Percentiles rank a stretch among this genome's conserved stretches.
phyloP scores from a whole-genome alignment of 2,797 vertebrate species.

The Danio kyathit region DNA sequence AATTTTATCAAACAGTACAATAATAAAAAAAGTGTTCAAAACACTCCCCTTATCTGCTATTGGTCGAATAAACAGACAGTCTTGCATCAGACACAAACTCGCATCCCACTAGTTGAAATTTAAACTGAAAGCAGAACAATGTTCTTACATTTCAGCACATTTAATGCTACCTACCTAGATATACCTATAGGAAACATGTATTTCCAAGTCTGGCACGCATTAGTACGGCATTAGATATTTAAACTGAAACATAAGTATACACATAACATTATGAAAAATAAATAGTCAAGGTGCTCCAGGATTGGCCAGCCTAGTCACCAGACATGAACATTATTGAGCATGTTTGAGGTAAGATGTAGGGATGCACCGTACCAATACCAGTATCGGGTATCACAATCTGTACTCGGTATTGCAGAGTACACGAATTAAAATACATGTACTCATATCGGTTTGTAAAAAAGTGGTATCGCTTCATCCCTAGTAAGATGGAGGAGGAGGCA shows the following conservation, averaged over 20 bases:
- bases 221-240: neutral
- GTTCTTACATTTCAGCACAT: neutral
- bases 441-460: no score
- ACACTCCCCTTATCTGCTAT: neutral
- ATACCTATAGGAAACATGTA: neutral
- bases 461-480: no score
- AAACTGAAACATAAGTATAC: neutral
- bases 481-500: no score
- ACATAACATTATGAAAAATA: neutral
- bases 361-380: no score
- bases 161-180: neutral
- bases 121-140: neutral
- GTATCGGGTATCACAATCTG: no score
- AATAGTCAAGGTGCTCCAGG: no score
- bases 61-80: neutral
- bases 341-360: no score
- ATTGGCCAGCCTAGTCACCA: no score
- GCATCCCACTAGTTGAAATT: neutral
- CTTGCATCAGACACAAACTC: neutral
- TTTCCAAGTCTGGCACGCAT: neutral
- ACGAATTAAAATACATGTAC: no score
- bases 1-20: neutral
- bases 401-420: no score
- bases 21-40: neutral
- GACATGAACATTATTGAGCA: no score